Evolutionary conservation across 2,113 vertebrate species (phyloP).

Genomic region (Sciurus niger): DNA sequence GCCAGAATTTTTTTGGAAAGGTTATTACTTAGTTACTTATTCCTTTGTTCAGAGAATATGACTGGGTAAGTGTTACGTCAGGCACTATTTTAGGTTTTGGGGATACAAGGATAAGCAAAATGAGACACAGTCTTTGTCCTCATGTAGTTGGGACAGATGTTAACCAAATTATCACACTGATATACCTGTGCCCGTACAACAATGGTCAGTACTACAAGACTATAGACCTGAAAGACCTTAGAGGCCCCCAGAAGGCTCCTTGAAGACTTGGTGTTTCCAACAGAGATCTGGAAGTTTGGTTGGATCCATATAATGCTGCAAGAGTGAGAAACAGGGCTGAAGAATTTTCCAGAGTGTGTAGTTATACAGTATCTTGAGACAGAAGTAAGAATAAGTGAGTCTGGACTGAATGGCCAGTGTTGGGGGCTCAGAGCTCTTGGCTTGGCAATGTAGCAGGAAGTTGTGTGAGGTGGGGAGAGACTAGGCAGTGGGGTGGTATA

Average conservation of each 20-base stretch:
- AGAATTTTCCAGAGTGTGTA: not conserved
- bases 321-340: not conserved
- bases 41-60: not conserved
- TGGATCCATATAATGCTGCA: too few relatives aligned
- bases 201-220: not conserved
- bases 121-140: not conserved
- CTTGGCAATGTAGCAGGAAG: not conserved
- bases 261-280: not conserved
- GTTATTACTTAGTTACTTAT: not conserved
- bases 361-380: not conserved
- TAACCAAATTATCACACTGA: not conserved
- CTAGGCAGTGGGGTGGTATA: fast-evolving
- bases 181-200: fast-evolving
- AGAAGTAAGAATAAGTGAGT: too few relatives aligned
- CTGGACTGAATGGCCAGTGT: not conserved
- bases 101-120: slow-evolving; percentile 8
- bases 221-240: not conserved
- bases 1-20: slow-evolving; percentile 9
- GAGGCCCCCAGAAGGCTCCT: not conserved
- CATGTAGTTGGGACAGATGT: not conserved
- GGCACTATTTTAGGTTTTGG: not conserved
- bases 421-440: not conserved
- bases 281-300: not conserved
- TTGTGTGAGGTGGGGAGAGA: too few relatives aligned
- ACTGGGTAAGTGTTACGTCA: not conserved